Base-by-base conservation (phyloP, 2,113 vertebrate species). In the Ctenodactylus gundi region DNA sequence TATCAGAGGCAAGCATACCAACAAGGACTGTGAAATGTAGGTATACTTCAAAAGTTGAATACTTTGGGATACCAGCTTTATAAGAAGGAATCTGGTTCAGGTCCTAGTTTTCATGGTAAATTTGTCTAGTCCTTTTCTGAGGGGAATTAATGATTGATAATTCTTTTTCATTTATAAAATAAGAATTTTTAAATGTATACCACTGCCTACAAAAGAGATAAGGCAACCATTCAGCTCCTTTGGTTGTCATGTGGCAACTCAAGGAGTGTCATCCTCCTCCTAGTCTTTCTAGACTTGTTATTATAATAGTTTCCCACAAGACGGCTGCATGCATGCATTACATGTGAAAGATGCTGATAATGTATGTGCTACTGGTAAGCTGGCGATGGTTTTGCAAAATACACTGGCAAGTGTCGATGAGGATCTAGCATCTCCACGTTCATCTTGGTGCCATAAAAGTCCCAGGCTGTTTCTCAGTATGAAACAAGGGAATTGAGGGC, bases 131-230 rank as follows among this genome's bases (percentile, higher is more conserved):
- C 27, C 20, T 13, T 23, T 73, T n/a, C 89, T 51, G 20, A 9
- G 3, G 44, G 23, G 13, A 67, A n/a, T n/a, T n/a, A n/a, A n/a
- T n/a, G n/a, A 94, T 85, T 93, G 13, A 65, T 11, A 72, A 83
- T 93, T 90, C 46, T 58, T 85, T 88, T 87, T 94, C 41, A 81
- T 39, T 87, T 72, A 67, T 58, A 72, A 87, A 85, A 80, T 8
- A 76, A 88, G 23, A 72, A 49, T 64, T 75, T 70, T 78, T 25
- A 90, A 80, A 77, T 36, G 5, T 15, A 88, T 34, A 55, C 46
- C n/a, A 65, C 44, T 68, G 57, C 7, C 31, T 65, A 67, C 67
- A 77, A 73, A 82, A 86, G 11, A 75, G 20, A 62, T 39, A 29
- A 86, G 55, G 31, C n/a, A 34, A 18, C 34, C 36, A 46, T 13